These are phyloP conservation scores for Brachionus calyciflorus DNA, from an alignment of 1,140 invertebrate species.

Conservation along the genomic window DNA sequence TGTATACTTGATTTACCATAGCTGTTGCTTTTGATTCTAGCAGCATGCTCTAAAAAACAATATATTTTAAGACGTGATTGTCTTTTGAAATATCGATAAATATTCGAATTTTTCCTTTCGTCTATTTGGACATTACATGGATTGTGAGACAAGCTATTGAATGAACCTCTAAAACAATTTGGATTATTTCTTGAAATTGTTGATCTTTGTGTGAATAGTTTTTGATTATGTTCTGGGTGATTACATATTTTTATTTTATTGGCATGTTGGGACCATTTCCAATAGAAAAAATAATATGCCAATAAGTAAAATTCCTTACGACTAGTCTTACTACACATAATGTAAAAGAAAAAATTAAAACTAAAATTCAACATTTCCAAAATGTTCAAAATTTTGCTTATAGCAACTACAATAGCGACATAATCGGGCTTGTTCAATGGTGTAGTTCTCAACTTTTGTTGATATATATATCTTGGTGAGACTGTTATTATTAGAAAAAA, in stretches of 20 bases:
- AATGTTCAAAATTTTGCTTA: slow-evolving; percentile 42
- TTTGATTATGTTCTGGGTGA: slow-evolving; percentile 13
- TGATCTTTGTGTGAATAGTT: neutral
- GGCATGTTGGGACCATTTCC: slow-evolving; percentile 20
- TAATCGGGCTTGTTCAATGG: neutral
- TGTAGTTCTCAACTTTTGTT: slow-evolving; percentile 4
- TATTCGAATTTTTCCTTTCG: neutral
- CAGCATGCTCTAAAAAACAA: slow-evolving; percentile 5
- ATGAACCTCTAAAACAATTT: neutral
- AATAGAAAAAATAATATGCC: slow-evolving; percentile 39
- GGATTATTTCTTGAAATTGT: neutral
- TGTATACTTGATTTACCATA: neutral
- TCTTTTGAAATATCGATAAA: slow-evolving; percentile 9
- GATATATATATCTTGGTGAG: slow-evolving; percentile 42
- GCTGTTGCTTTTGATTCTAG: slow-evolving; percentile 6
- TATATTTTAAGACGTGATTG: slow-evolving; percentile 11
- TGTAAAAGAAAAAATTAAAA: slow-evolving; percentile 44
- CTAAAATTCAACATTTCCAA: slow-evolving; percentile 45
- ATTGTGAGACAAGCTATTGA: neutral
- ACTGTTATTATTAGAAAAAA: slow-evolving; percentile 44
- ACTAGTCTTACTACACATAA: slow-evolving; percentile 44
- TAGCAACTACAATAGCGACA: neutral
- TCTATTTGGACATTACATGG: neutral
- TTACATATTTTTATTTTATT: slow-evolving; percentile 28
- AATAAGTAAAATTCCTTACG: slow-evolving; percentile 27